Conservation (phyloP, 2,797 vertebrate genomes). For the Hippopotamyrus pictus region DNA sequence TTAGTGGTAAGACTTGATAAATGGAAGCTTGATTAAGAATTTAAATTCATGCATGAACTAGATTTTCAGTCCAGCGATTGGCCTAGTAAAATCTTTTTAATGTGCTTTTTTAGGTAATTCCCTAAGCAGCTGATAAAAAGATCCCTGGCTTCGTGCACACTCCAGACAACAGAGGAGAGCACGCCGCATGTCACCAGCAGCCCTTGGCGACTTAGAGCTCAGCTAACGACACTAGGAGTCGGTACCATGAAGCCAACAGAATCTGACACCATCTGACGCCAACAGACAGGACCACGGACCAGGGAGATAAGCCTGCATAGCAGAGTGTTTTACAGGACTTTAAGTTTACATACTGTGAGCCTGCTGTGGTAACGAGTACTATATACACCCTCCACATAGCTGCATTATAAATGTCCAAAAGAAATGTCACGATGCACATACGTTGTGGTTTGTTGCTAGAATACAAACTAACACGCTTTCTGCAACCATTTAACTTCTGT, state of each 20-base stretch:
- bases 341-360: not conserved
- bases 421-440: not conserved
- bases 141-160: not conserved
- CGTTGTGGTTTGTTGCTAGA: not conserved
- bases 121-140: constrained; percentile 13
- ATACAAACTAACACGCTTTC: not conserved
- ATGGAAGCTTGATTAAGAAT: constrained; percentile 9
- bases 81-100: constrained; percentile 33
- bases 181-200: not conserved
- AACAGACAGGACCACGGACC: not conserved
- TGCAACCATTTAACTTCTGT: not conserved
- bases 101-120: constrained; percentile 22
- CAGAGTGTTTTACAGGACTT: not conserved
- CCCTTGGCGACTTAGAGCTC: not conserved
- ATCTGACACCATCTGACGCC: not conserved
- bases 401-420: not conserved
- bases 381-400: not conserved
- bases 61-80: constrained; percentile 24
- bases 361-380: not conserved
- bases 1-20: constrained; percentile 3
- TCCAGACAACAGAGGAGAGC: not conserved
- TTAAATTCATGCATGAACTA: constrained; percentile 27
- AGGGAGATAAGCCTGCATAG: not conserved
- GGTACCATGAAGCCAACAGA: not conserved
- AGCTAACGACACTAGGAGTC: not conserved